These are phyloP conservation scores for Stenoptilia bipunctidactyla DNA, from an alignment of 2,888 invertebrate genomes.

Conservation along the genomic window DNA sequence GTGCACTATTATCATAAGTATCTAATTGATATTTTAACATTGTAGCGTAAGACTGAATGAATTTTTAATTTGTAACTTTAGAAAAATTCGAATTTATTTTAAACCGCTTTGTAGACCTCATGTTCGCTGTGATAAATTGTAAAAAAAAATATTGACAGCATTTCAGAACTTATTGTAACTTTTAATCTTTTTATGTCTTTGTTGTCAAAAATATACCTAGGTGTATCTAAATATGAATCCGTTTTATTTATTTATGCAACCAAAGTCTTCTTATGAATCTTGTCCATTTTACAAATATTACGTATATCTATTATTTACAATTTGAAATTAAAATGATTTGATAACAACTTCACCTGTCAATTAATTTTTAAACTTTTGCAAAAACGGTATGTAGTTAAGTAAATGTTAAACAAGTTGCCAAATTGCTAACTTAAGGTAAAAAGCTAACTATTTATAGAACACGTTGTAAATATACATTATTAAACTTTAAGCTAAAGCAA, in stretches of 20 bases:
- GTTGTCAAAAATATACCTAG: too few relatives aligned
- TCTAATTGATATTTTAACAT: constrained; percentile 35
- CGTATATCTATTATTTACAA: too few relatives aligned
- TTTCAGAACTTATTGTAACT: constrained; percentile 15
- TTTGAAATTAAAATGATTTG: too few relatives aligned
- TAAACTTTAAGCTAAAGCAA: constrained; percentile 39
- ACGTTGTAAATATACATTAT: constrained; percentile 56
- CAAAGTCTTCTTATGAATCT: too few relatives aligned
- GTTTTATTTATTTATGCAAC: too few relatives aligned
- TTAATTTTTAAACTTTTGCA: constrained; percentile 38
- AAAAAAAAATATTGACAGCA: constrained; percentile 18
- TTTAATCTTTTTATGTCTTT: too few relatives aligned
- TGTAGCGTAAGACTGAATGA: constrained; percentile 62
- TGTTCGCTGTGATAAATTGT: constrained; percentile 48
- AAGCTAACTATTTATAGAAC: constrained; percentile 24
- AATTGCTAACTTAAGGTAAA: constrained; percentile 20
- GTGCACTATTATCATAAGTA: constrained; percentile 53
- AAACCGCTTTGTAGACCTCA: constrained; percentile 39
- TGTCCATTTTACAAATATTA: too few relatives aligned
- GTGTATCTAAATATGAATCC: too few relatives aligned
- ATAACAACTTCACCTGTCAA: constrained; percentile 38
- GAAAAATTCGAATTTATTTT: constrained; percentile 17
- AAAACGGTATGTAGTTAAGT: constrained; percentile 22
- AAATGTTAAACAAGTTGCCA: constrained; percentile 61
- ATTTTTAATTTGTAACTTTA: constrained; percentile 35